A percentile compares a stretch with the other conserved stretches of the same genome.
Conservation (phyloP, 1,140 invertebrate species). For the Acromyrmex echinatior region DNA sequence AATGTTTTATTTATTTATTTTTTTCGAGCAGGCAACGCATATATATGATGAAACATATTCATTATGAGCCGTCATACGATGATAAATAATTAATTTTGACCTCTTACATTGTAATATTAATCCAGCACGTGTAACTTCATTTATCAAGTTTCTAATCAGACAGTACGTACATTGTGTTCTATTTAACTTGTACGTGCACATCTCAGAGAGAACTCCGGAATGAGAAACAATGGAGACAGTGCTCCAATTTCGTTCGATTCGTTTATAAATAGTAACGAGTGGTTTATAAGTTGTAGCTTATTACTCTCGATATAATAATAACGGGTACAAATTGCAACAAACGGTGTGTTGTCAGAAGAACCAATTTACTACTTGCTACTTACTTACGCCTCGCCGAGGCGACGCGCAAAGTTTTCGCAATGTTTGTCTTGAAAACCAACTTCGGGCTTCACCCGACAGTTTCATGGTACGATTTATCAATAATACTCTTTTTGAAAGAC, state of each 20-base stretch:
- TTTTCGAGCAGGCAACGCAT: background rate
- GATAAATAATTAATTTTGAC: conserved; percentile 40
- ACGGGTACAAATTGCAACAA: conserved; percentile 72
- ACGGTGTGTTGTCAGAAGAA: conserved; percentile 71
- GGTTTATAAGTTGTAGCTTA: conserved; percentile 71
- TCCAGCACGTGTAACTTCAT: background rate
- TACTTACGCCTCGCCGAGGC: conserved; percentile 44
- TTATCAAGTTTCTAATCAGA: conserved; percentile 11
- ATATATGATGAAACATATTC: conserved; percentile 24
- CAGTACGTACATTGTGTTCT: background rate
- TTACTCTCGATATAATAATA: conserved; percentile 77
- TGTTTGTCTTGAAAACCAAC: conserved; percentile 21
- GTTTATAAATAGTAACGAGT: conserved; percentile 75
- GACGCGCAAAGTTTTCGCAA: conserved; percentile 51
- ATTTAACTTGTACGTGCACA: background rate
- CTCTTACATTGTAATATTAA: background rate
- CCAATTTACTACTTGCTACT: conserved; percentile 75
- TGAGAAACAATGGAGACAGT: conserved; percentile 41
- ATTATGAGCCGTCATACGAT: background rate
- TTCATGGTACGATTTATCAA: background rate
- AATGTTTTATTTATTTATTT: conserved; percentile 51
- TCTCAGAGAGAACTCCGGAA: conserved; percentile 5
- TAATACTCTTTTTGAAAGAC: background rate
- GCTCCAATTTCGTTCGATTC: conserved; percentile 66
- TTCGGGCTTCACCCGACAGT: background rate